Evolutionary conservation across 2,888 invertebrate genomes (phyloP).

Genomic region (Mythimna impura): DNA sequence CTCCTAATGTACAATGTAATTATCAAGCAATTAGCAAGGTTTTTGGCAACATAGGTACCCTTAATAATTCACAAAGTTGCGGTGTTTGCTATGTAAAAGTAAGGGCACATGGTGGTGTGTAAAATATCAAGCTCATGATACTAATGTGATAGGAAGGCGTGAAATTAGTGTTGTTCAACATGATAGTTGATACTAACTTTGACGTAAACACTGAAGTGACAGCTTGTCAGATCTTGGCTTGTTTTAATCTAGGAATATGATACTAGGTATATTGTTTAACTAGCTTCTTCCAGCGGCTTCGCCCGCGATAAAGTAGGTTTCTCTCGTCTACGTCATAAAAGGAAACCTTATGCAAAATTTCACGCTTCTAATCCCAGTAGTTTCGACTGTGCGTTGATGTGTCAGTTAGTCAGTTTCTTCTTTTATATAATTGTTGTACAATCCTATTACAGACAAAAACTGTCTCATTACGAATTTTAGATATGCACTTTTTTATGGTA

Average conservation of each 20-base stretch:
- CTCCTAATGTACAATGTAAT: constrained; percentile 47
- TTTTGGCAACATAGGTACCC: constrained; percentile 38
- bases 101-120: constrained; percentile 12
- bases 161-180: constrained; percentile 34
- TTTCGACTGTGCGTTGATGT: too few relatives aligned
- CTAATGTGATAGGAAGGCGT: constrained; percentile 33
- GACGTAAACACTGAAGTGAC: constrained; percentile 41
- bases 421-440: too few relatives aligned
- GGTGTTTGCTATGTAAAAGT: constrained; percentile 15
- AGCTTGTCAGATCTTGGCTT: constrained; percentile 21
- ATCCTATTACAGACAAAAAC: too few relatives aligned
- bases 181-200: constrained; percentile 41
- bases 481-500: too few relatives aligned
- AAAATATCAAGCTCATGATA: constrained; percentile 19
- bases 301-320: too few relatives aligned
- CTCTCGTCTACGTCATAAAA: too few relatives aligned
- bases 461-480: too few relatives aligned
- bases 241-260: background rate
- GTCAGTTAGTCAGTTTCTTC: too few relatives aligned
- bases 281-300: too few relatives aligned
- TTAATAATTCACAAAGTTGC: constrained; percentile 36
- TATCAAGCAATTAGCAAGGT: constrained; percentile 48
- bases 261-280: background rate
- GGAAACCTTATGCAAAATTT: too few relatives aligned
- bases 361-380: too few relatives aligned